Evolutionary conservation across 2,113 vertebrate species (phyloP), one percentile per base, ranked within the genome.

Genomic region (Anthoscopus minutus): DNA sequence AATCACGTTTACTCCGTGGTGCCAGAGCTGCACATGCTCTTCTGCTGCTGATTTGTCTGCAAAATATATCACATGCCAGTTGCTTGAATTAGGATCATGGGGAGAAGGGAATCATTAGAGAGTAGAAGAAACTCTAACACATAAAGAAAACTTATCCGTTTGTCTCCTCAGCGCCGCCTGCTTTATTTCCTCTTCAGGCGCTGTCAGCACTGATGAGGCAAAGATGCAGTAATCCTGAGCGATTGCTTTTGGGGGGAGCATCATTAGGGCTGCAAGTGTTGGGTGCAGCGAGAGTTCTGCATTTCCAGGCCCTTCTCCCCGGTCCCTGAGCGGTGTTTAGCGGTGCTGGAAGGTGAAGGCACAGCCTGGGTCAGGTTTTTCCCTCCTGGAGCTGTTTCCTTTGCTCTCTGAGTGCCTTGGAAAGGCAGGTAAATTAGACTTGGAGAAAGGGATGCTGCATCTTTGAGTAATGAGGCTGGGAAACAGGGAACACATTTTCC

Each of bases 381-480:
- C 92, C 23, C 74, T 90, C 72, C 79, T 33, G 61, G 85, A 83
- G 81, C 73, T 0, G 3, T 87, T 96, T 38, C 71, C 87, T 77
- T 40, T 28, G 24, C 91, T 95, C 93, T 67, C 44, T 12, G 58
- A 56, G 83, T 6, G 67, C 87, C 86, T 88, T 6, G 18, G 87
- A 93, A 89, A 96, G 79, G 86, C 90, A 48, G 96, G 95, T 96
- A 96, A 97, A 98, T 98, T 97, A 97, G 96, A 95, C 96, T 97
- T 77, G 76, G 96, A 96, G 93, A 91, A 95, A 94, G 97, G 96
- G 97, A 97, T 90, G 64, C 90, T 95, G 97, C 94, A 40, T 97
- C 97, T 97, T 85, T 98, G 97, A 98, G 97, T 97, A 97, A 98
- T 98, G 98, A 97, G 97, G 91, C 94, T 97, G 97, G 97, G 97